These are phyloP conservation scores for Bactericera cockerelli DNA, from an alignment of 1,140 invertebrate genomes.

Conservation along the genomic window DNA sequence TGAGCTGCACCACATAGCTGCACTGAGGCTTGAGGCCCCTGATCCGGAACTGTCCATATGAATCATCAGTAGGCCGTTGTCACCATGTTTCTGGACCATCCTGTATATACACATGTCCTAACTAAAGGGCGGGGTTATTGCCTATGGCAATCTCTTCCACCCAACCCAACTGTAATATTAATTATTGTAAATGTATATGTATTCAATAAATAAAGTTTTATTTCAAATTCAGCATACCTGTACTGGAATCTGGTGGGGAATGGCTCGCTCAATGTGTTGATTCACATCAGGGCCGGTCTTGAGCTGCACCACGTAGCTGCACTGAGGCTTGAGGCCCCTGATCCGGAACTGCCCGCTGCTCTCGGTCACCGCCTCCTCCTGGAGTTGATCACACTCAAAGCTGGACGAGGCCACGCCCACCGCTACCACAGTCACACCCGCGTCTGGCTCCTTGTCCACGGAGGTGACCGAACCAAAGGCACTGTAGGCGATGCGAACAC, in stretches of 20 bases:
- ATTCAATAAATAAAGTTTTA: too few species aligned
- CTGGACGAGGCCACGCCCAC: constrained; percentile 34
- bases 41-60: too few species aligned
- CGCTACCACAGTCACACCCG: constrained; percentile 60
- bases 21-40: too few species aligned
- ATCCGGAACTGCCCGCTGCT: constrained; percentile 65
- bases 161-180: too few species aligned
- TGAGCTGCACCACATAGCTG: too few species aligned
- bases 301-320: constrained; percentile 52
- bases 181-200: too few species aligned
- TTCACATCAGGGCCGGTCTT: constrained; percentile 36
- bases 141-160: too few species aligned
- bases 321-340: constrained; percentile 63
- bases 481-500: constrained; percentile 75
- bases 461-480: constrained; percentile 64
- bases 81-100: too few species aligned
- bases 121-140: too few species aligned
- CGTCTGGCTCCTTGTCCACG: constrained; percentile 66
- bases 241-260: not conserved
- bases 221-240: not conserved
- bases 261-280: constrained; percentile 22
- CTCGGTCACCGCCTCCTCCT: constrained; percentile 74
- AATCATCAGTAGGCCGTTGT: too few species aligned
- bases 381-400: constrained; percentile 40
- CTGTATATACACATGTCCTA: too few species aligned